Percentiles rank a stretch among this genome's conserved stretches.
phyloP scores from a whole-genome alignment of 2,113 vertebrate species.

The Pogonocichla stellata region DNA sequence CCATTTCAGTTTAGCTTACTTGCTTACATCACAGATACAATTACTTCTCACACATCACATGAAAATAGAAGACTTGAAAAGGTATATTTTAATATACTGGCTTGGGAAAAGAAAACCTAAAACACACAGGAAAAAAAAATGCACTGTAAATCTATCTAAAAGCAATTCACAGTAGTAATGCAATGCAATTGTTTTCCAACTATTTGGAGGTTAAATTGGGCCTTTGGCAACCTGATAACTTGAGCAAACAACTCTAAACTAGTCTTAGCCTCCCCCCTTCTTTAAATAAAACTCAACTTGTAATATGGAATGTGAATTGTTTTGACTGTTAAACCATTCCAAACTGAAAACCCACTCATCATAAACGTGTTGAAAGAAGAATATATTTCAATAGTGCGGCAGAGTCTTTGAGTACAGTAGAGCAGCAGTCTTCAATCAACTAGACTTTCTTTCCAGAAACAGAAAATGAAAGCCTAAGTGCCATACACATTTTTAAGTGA shows the following conservation, averaged over 20 bases:
- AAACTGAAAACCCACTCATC: conserved; percentile 65
- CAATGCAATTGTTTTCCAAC: conserved; percentile 13
- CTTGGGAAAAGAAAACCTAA: not conserved
- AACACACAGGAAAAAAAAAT: not conserved
- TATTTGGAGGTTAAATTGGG: conserved; percentile 5
- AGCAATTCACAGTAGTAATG: not conserved
- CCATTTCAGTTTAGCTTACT: not conserved
- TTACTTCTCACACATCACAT: not conserved
- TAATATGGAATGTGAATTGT: conserved; percentile 63
- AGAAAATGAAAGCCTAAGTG: conserved; percentile 59
- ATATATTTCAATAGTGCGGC: conserved; percentile 56
- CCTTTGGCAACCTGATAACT: conserved; percentile 27
- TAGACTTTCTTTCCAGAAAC: conserved; percentile 53
- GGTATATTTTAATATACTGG: not conserved
- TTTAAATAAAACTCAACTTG: conserved; percentile 57
- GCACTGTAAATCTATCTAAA: not conserved
- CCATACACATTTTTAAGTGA: conserved; percentile 47
- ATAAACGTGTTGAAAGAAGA: conserved; percentile 67
- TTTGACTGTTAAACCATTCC: conserved; percentile 65
- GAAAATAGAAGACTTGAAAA: not conserved
- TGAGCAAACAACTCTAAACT: conserved; percentile 48
- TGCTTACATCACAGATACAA: not conserved
- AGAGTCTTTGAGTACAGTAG: conserved; percentile 45
- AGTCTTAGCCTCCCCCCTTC: not conserved
- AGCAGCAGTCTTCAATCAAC: conserved; percentile 67